phyloP scores from a whole-genome alignment of 2,797 vertebrate genomes.

The Poeciliopsis turneri region DNA sequence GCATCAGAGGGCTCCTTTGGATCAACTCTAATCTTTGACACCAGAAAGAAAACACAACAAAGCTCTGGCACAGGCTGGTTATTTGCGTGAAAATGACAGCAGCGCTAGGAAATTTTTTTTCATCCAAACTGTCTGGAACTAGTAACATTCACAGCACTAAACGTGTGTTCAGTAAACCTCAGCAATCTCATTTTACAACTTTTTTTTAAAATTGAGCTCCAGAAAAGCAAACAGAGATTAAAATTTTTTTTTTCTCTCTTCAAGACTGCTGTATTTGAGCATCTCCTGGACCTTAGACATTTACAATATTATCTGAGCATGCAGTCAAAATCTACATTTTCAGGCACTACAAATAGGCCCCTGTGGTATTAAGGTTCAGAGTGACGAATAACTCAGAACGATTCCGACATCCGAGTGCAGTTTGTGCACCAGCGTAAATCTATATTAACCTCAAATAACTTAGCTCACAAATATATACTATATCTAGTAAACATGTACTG shows the following conservation, averaged over 20 bases:
- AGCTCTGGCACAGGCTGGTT: constrained; percentile 32
- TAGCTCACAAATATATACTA: constrained; percentile 75
- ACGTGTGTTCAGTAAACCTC: constrained; percentile 38
- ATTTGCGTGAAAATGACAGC: constrained; percentile 42
- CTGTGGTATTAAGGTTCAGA: constrained; percentile 80
- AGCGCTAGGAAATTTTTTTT: constrained; percentile 39
- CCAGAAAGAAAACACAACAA: constrained; percentile 15
- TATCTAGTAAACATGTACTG: constrained; percentile 76
- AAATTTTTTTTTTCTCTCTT: constrained; percentile 47
- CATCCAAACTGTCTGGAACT: constrained; percentile 38
- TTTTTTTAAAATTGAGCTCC: constrained; percentile 24
- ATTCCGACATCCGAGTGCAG: constrained; percentile 65
- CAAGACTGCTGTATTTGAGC: constrained; percentile 67
- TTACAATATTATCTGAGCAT: constrained; percentile 67
- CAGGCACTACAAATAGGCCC: constrained; percentile 76
- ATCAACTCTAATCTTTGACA: constrained; percentile 32
- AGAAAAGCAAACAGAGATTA: constrained; percentile 38
- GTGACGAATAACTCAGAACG: constrained; percentile 70
- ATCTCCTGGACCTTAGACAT: constrained; percentile 67
- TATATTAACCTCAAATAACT: constrained; percentile 78
- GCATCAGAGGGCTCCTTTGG: constrained; percentile 41
- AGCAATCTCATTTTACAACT: constrained; percentile 30
- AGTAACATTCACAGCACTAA: constrained; percentile 46
- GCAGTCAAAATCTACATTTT: constrained; percentile 65
- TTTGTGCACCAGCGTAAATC: constrained; percentile 70